Base-by-base conservation (phyloP, 2,113 vertebrate species). In the Mustela lutreola region DNA sequence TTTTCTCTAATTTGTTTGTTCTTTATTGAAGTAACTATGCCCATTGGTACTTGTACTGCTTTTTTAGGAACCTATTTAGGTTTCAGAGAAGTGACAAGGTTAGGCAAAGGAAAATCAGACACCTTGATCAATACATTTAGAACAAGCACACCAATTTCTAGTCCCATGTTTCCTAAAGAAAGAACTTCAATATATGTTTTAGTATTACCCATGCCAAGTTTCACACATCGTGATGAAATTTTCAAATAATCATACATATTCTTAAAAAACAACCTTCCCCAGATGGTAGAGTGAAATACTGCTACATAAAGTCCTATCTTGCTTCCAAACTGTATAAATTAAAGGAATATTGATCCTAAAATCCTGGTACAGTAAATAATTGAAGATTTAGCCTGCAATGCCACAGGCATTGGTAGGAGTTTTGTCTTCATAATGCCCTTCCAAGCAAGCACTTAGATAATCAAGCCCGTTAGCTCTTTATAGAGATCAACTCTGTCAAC, bases 261-360 rank as follows among this genome's bases (percentile, higher is more conserved):
- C 36, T 96, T 97, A 42, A 90, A 65, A 87, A 92, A 90, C 33
- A 86, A 62, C 36, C 33, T 94, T 89, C 14, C 84, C 88, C 50
- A 85, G 65, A 75, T 50, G 62, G 33, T 70, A 63, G n/a, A 88
- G 45, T 80, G 56, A 95, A 94, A 75, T 81, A 48, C 82, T 45
- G 82, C 65, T 60, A 78, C 15, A 26, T 56, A 85, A 84, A 83
- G 90, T 42, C 36, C 39, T 81, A 70, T 39, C 14, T 78, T 79
- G 84, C 62, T 79, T 94, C 80, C 42, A 96, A 90, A 75, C n/a
- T 63, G 75, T 78, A 97, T 95, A 97, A 85, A 94, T 97, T 94
- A 97, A 95, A 96, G 83, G 65, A 96, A 96, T 97, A 97, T 92
- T 94, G 94, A 98, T 93, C 71, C 86, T 45, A 97, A 97, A 94